Conservation (phyloP, 64 coral and sea anemone species). For the Actinia tenebrosa region DNA sequence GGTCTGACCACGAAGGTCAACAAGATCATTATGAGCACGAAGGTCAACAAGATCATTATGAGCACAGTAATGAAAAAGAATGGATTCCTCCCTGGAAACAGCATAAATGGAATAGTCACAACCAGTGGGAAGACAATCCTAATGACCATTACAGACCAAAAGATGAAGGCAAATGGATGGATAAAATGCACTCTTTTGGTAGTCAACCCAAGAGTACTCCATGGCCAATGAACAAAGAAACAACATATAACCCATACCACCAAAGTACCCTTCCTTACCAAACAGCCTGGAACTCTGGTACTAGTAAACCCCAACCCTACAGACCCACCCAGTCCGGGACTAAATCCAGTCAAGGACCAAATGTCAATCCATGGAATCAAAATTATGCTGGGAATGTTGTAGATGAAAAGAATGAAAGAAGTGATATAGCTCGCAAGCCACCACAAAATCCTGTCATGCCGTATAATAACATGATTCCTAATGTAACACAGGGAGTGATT, state of each 20-base stretch:
- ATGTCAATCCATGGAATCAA: not conserved
- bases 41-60: not conserved
- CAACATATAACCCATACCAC: not conserved
- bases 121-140: not conserved
- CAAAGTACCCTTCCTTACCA: conserved; percentile 1
- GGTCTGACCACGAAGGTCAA: too few relatives aligned
- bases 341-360: not conserved
- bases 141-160: not conserved
- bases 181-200: not conserved
- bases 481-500: not conserved
- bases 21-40: not conserved
- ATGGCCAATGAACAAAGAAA: conserved; percentile 7
- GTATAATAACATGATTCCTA: not conserved
- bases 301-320: not conserved
- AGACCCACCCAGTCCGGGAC: not conserved
- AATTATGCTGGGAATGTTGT: not conserved
- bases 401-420: not conserved
- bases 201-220: not conserved
- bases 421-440: not conserved
- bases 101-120: not conserved
- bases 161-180: not conserved
- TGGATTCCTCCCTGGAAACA: conserved; percentile 15
- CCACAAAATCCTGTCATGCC: not conserved
- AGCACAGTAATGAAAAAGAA: not conserved
- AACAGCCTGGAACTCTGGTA: not conserved